Base-by-base conservation (phyloP, 2,113 vertebrate species). In the Carettochelys insculpta region DNA sequence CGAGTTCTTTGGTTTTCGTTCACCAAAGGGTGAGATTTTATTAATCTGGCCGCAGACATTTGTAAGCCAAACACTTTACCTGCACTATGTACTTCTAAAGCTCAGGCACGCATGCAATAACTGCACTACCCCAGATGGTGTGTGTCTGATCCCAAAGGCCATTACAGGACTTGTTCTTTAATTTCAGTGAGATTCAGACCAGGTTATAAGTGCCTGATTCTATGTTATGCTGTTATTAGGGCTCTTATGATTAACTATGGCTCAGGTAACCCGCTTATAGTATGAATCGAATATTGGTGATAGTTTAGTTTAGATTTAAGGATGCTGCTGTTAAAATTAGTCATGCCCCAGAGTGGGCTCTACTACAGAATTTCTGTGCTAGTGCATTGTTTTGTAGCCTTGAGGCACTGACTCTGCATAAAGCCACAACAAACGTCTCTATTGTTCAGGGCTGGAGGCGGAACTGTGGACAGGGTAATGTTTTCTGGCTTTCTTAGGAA, bases 261-360 rank as follows among this genome's bases (percentile, higher is more conserved):
- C 20, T 43, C 41, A 43, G 38, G 68, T 43, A 24, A n/a, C 31
- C 31, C 58, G 19, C 58, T 31, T 34, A n/a, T 17, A 17, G 16
- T 8, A 61, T 61, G 58, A n/a, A 34, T 61, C n/a, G 4, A 61
- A 61, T 34, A 16, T n/a, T n/a, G 16, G 5, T 11, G 29, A 8
- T 58, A 31, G 56, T 58, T 58, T 58, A 31, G 14, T 61, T 61
- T 58, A 14, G 12, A 58, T 58, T 58, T 56, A 56, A 95, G 80
- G 81, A 9, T 82, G 82, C 95, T 83, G 91, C 90, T 91, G 52
- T 41, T 77, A 41, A 31, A 84, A 86, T 95, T 96, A 95, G 95
- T 97, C 94, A 92, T 77, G 80, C 58, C 92, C 92, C 95, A 92
- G 83, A 78, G 95, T 92, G 94, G 88, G 87, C 80, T 95, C 92